Evolutionary conservation across 2,113 vertebrate species (phyloP), one percentile per base, ranked within the genome.

Genomic region (Cottus gobio): DNA sequence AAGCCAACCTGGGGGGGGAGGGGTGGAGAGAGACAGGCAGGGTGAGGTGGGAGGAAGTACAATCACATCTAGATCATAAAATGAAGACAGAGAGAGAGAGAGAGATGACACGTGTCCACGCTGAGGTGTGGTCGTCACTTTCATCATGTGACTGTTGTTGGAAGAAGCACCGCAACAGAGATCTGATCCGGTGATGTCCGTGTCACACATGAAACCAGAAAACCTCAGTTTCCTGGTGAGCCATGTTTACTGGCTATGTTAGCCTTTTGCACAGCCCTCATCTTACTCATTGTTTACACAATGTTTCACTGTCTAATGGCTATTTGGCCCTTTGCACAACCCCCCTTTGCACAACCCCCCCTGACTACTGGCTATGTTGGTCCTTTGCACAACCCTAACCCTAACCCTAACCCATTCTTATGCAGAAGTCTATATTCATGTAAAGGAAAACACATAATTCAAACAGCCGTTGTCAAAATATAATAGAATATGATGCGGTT

Each of bases 1-100:
- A 98, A 98, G 85, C 98, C 98, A 87, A 99, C 98, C 98, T 99
- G 54, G 46, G 85, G 80, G 20, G 42, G 80, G 85, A 18, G 37
- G 68, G 85, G 82, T 18, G 46, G 64, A 87, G 46, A 36, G 63
- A 87, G 34, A 87, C 10, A 76, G 54, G 31, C 44, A 37, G 30
- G 20, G 61, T 52, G 48, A 81, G 1, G 26, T 1, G 24, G 26
- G 61, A 74, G 56, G 60, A 71, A 54, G 36, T 7, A 22, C 20
- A 62, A 82, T 84, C 62, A 64, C 56, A 46, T 71, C 74, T 20
- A 77, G 44, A 79, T 36, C 24, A 67, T 39, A 66, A 73, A 64
- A 77, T 52, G 3, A 69, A 48, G 65, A 54, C 22, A 1, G 15
- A 58, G n/a, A 72, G 36, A 58, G 18, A 52, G 48, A 50, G 50